Conservation (phyloP, 2,888 invertebrate species). For the Pasiphila rectangulata region DNA sequence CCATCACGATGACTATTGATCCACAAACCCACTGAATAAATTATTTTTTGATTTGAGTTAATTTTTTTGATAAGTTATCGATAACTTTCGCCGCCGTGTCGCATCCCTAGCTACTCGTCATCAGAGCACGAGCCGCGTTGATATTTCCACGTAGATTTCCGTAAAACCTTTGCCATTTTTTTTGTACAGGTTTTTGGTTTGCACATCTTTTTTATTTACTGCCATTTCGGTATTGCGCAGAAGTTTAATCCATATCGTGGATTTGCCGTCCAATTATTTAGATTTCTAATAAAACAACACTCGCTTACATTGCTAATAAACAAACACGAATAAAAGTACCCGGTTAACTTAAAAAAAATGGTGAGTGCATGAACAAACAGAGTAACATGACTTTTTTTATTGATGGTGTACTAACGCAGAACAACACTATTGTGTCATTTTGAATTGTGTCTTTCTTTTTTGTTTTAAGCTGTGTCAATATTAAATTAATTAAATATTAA, state of each 20-base stretch:
- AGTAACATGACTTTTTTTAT: no score
- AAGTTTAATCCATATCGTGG: slow-evolving; percentile 7
- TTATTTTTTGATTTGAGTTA: no score
- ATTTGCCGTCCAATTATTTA: slow-evolving; percentile 9
- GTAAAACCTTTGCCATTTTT: slow-evolving; percentile 76
- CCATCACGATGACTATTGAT: no score
- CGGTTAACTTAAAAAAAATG: no score
- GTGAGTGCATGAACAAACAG: no score
- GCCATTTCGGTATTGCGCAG: slow-evolving; percentile 53
- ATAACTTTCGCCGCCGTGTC: slow-evolving; percentile 33
- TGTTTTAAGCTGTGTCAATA: no score
- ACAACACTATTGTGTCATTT: no score
- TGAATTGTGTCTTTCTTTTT: no score
- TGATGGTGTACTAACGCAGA: no score
- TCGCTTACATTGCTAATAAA: not conserved
- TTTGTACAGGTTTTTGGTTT: slow-evolving; percentile 72
- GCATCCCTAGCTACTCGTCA: slow-evolving; percentile 71
- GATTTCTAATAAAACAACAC: not conserved
- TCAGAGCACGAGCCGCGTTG: slow-evolving; percentile 73
- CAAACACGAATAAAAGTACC: no score
- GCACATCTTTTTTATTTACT: slow-evolving; percentile 68
- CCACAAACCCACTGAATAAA: no score
- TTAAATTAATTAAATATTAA: no score
- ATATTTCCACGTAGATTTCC: slow-evolving; percentile 80
- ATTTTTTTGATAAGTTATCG: slow-evolving; percentile 32